phyloP scores from a whole-genome alignment of 2,113 vertebrate genomes.

The Nyctibius bracteatus region DNA sequence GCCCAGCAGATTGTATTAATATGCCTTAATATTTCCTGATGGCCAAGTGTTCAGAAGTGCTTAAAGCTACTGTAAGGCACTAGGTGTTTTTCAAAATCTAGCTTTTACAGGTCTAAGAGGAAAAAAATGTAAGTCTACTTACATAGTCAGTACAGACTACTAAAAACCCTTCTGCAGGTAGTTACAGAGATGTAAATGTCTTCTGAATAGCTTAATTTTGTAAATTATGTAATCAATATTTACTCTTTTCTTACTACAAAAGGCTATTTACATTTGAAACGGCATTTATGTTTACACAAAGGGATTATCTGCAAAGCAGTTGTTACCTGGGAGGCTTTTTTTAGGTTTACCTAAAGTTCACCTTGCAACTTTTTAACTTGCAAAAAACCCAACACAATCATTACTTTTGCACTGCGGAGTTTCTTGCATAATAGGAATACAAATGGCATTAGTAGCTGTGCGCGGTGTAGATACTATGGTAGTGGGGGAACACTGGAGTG shows the following conservation, averaged over 20 bases:
- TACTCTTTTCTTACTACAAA: not conserved
- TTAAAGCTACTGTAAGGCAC: not conserved
- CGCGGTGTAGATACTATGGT: not conserved
- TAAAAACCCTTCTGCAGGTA: not conserved
- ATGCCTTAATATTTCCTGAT: not conserved
- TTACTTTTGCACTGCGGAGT: accelerated
- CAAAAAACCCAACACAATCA: not conserved
- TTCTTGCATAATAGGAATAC: not conserved
- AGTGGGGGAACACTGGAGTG: not conserved
- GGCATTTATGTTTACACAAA: not conserved
- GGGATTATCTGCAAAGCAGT: not conserved
- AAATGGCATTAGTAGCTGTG: not conserved
- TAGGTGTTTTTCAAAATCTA: not conserved
- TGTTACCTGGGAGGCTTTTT: not conserved
- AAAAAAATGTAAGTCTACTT: not conserved
- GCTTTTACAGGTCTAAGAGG: not conserved
- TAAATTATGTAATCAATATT: not conserved
- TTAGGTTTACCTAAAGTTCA: not conserved
- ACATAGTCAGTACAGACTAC: not conserved
- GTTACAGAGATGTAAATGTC: not conserved
- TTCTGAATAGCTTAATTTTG: not conserved
- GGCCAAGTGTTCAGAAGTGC: not conserved
- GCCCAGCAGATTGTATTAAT: not conserved
- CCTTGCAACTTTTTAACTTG: not conserved
- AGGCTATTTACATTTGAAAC: not conserved